Conservation (phyloP, 53 echinoderm and acorn worm species). For the Astropecten irregularis region DNA sequence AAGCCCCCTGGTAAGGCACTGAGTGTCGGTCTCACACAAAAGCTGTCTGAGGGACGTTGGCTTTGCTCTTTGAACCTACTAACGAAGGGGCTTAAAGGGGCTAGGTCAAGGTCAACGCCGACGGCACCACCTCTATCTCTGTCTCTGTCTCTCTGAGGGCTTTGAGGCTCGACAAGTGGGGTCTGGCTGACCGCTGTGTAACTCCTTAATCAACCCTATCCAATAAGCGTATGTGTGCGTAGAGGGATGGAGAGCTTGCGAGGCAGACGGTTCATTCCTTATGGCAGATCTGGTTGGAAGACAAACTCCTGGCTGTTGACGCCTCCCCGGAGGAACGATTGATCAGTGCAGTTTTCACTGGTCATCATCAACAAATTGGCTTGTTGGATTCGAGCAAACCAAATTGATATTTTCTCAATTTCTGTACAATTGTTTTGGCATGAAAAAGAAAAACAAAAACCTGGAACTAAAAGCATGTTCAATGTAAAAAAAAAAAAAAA, state of each 20-base stretch:
- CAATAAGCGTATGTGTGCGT: neutral
- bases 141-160: slow-evolving; percentile 51
- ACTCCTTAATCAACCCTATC: slow-evolving; percentile 2
- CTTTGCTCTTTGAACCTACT: slow-evolving; percentile 30
- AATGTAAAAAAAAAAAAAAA: too few relatives aligned
- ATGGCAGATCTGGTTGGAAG: slow-evolving; percentile 50
- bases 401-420: too few relatives aligned
- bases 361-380: neutral
- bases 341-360: slow-evolving; percentile 1
- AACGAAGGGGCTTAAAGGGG: slow-evolving; percentile 55
- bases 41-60: slow-evolving; percentile 55
- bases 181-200: slow-evolving; percentile 33
- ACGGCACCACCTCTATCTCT: too few relatives aligned
- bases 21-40: slow-evolving; percentile 70
- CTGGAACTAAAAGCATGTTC: neutral
- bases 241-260: slow-evolving; percentile 13
- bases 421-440: too few relatives aligned
- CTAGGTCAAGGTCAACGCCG: slow-evolving; percentile 32
- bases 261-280: slow-evolving; percentile 29
- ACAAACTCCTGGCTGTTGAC: slow-evolving; percentile 22
- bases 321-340: neutral
- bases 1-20: slow-evolving; percentile 41
- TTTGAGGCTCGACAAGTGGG: slow-evolving; percentile 47
- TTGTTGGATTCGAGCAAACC: neutral
- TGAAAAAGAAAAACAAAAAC: too few relatives aligned